phyloP scores from a whole-genome alignment of 2,888 invertebrate genomes.

The Chelonus formosanus region DNA sequence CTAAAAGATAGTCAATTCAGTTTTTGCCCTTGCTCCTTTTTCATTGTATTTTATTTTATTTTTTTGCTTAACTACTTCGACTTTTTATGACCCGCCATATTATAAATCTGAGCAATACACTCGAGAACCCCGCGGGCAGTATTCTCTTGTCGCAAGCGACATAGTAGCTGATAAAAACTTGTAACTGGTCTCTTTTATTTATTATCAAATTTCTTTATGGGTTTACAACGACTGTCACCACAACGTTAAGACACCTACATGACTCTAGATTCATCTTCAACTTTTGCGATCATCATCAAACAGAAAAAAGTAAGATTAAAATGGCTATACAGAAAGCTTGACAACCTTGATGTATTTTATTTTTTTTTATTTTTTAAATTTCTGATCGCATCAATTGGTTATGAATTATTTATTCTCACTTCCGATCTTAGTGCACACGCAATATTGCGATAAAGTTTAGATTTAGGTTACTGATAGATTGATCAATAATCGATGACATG shows the following conservation, averaged over 20 bases:
- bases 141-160: conserved; percentile 37
- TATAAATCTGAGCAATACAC: conserved; percentile 57
- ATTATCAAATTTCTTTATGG: conserved; percentile 64
- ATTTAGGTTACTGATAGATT: conserved; percentile 42
- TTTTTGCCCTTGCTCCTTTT: no score
- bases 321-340: no score
- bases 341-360: no score
- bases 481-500: conserved; percentile 29
- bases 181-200: conserved; percentile 50
- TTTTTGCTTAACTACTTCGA: conserved; percentile 22
- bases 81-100: conserved; percentile 54
- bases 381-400: conserved; percentile 5
- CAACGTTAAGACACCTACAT: no score
- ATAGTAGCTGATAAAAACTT: conserved; percentile 32
- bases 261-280: no score
- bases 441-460: conserved; percentile 13
- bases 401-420: conserved; percentile 16
- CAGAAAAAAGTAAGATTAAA: no score
- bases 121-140: conserved; percentile 36
- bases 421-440: conserved; percentile 21
- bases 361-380: conserved; percentile 51
- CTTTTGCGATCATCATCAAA: no score
- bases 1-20: no score
- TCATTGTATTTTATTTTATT: conserved; percentile 11
- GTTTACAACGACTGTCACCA: conserved; percentile 60